phyloP scores from a whole-genome alignment of 2,797 vertebrate genomes.

The Phataginus tricuspis region DNA sequence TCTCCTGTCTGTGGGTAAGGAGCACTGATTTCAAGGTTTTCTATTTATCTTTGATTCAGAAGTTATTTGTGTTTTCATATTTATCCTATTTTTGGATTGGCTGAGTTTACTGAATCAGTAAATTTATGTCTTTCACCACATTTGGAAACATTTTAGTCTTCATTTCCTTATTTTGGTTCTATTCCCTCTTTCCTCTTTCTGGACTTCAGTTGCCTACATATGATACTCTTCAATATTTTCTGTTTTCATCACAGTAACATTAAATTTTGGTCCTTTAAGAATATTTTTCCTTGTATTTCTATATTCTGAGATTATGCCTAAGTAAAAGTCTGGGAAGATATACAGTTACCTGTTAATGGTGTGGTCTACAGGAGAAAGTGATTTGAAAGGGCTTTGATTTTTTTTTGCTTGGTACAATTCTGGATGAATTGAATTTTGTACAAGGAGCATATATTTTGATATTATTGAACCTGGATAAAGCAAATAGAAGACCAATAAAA shows the following conservation, averaged over 20 bases:
- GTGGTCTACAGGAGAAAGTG: neutral
- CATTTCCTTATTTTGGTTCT: neutral
- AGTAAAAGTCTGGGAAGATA: neutral
- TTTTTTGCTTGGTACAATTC: conserved; percentile 28
- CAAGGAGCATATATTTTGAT: neutral
- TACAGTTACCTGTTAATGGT: neutral
- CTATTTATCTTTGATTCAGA: neutral
- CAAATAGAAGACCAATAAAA: neutral
- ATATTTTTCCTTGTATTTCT: neutral
- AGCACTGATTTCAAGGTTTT: neutral
- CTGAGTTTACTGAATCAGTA: neutral
- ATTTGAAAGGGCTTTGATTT: conserved; percentile 13
- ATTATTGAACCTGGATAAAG: neutral
- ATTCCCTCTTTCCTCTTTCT: neutral
- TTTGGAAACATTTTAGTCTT: neutral
- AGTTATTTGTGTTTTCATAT: neutral
- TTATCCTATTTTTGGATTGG: neutral
- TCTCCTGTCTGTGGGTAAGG: neutral
- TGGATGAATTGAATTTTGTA: conserved; percentile 35
- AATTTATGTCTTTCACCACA: neutral
- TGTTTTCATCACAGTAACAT: neutral
- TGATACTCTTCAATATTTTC: neutral
- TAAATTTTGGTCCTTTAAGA: neutral
- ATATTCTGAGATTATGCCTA: neutral
- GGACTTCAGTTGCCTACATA: neutral